Evolutionary conservation across 2,888 invertebrate species (phyloP).

Genomic region (Acrocera orbiculus): DNA sequence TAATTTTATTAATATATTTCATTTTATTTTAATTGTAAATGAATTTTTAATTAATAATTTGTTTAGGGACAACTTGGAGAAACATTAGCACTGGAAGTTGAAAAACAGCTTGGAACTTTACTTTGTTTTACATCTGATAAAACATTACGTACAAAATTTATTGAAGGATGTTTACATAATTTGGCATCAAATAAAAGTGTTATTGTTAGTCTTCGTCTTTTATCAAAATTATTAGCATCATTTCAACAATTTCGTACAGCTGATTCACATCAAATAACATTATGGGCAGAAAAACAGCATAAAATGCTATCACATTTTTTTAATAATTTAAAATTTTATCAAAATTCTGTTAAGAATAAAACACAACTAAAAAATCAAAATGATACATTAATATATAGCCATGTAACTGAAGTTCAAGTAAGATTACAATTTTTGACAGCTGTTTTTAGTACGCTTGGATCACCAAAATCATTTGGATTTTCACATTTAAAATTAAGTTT

Average conservation of each 20-base stretch:
- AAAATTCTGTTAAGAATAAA: slow-evolving; percentile 29
- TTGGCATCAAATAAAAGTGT: slow-evolving; percentile 77
- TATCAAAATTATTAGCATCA: slow-evolving; percentile 81
- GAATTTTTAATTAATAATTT: neutral
- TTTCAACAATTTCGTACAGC: slow-evolving; percentile 77
- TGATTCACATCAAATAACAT: slow-evolving; percentile 71
- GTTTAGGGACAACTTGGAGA: slow-evolving; percentile 66
- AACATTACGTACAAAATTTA: slow-evolving; percentile 80
- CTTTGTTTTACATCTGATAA: slow-evolving; percentile 82
- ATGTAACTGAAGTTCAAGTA: slow-evolving; percentile 80
- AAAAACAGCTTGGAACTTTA: slow-evolving; percentile 76
- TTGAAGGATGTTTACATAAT: slow-evolving; percentile 85
- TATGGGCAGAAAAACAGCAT: slow-evolving; percentile 86
- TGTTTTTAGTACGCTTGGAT: slow-evolving; percentile 76
- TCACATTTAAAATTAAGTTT: slow-evolving; percentile 37
- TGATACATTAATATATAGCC: slow-evolving; percentile 40
- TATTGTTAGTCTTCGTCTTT: slow-evolving; percentile 67
- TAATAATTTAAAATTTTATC: slow-evolving; percentile 65
- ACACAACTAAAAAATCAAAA: slow-evolving; percentile 19
- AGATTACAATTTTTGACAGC: slow-evolving; percentile 82
- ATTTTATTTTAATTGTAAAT: neutral
- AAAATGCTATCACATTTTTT: slow-evolving; percentile 89
- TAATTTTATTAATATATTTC: neutral
- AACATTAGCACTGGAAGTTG: slow-evolving; percentile 81
- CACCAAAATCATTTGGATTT: slow-evolving; percentile 60